Evolutionary conservation across 2,797 vertebrate genomes (phyloP).

Genomic region (Anguilla marmorata): DNA sequence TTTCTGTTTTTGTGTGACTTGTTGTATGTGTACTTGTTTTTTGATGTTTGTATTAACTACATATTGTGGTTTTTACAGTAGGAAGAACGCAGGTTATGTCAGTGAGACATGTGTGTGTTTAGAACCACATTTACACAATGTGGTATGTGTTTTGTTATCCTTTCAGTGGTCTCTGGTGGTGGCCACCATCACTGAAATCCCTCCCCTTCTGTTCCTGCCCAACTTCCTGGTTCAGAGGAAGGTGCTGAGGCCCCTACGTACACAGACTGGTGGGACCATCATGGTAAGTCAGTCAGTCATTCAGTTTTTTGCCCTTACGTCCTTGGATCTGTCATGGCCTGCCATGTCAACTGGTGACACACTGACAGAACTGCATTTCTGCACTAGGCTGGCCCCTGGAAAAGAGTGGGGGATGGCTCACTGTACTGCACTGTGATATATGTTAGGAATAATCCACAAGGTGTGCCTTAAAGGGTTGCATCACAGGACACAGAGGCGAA

Average conservation of each 20-base stretch:
- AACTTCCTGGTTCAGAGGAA: conserved; percentile 93
- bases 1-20: conserved; percentile 27
- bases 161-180: conserved; percentile 90
- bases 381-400: neutral
- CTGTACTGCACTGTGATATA: neutral
- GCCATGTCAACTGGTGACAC: conserved; percentile 2
- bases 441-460: neutral
- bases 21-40: conserved; percentile 18
- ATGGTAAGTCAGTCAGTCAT: conserved; percentile 76
- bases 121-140: neutral
- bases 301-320: neutral
- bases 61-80: conserved; percentile 20
- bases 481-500: neutral
- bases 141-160: conserved; percentile 32
- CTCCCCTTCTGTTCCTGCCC: conserved; percentile 87
- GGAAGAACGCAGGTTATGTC: conserved; percentile 3
- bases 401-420: conserved; percentile 7
- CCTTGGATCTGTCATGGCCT: neutral
- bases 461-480: neutral
- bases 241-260: conserved; percentile 86
- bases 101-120: neutral
- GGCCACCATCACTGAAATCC: conserved; percentile 94
- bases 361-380: neutral
- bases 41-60: conserved; percentile 21
- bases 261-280: conserved; percentile 94